Evolutionary conservation across 2,888 invertebrate genomes (phyloP), one percentile per base, ranked within the genome.

Genomic region (Polydrusus cervinus): DNA sequence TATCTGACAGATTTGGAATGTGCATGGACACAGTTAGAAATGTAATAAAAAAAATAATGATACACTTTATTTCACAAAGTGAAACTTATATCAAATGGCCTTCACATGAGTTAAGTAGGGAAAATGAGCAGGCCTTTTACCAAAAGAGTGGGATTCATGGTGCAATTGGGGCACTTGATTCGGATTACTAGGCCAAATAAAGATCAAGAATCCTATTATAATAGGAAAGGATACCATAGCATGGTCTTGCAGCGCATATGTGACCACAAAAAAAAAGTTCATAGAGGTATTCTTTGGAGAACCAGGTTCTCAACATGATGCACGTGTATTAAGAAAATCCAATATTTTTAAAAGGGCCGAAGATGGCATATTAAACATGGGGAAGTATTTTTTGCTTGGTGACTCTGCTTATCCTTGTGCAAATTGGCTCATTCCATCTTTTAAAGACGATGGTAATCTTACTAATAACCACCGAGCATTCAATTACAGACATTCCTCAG

Each of bases 311-410:
- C n/a, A 78, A 40, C 77, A 79, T 40, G 78, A 80, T 78, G 79
- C 78, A 14, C 76, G 79, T 60, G 76, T 81, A 51, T 78, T 81
- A 61, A 71, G 71, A 74, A 77, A 78, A 62, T 81, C 79, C n/a
- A 51, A 74, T 49, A 60, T 80, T 16, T 74, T 71, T 57, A 43
- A 60, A 30, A 43, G 62, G 40, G 64, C 53, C 7, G 51, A 55
- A 34, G 30, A 71, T 49, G 65, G 43, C 43, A n/a, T 18, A n/a
- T 53, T 72, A 14, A 38, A 65, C 14, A 43, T 65, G 16, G 53
- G 67, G 45, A 14, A 71, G 8, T 65, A 45, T 47, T 75, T 72
- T 61, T 43, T 79, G 45, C 34, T 79, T 16, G 77, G 78, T 47
- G 77, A 76, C 70, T 78, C 77, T 14, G 78, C 77, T 16, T 78